Base-by-base conservation (phyloP, 1,140 invertebrate species). In the Pomacea maculata region DNA sequence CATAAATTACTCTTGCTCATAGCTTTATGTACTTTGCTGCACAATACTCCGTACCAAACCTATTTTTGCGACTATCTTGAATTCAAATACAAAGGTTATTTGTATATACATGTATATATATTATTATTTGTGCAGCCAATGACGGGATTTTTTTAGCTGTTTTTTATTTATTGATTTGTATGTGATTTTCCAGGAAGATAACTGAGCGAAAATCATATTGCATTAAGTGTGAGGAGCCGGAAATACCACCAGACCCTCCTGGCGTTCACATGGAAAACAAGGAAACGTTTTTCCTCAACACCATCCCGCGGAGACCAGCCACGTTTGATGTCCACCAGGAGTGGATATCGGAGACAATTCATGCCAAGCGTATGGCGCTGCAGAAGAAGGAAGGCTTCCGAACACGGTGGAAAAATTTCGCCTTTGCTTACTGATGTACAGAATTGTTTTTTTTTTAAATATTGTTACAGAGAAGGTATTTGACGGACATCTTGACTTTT, bases 251-350 rank as follows among this genome's bases (percentile, higher is more conserved):
- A 19, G 85, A 89, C 17, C 86, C 87, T 45, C 88, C 88, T 11
- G 83, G 76, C 34, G 85, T 85, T 0, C 83, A 89, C 80, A 89
- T 89, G 86, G 87, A 89, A 80, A 87, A 86, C 75, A 87, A 80
- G 25, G 88, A 90, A 67, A 89, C 89, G 19, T 90, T 89, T 78
- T 90, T 89, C 85, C 83, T 83, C 67, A 90, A 90, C 80, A 90
- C 89, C 14, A 90, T 90, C 71, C 89, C 89, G 10, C 78, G 85
- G 21, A 75, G 84, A 54, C 86, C 86, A 9, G 71, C 84, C 61
- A 85, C 84, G 12, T 90, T 87, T 68, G 77, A 84, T 12, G 87
- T 90, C 6, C 83, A 89, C 81, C 86, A 87, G 72, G 89, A 90
- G 61, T 90, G 89, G 89, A 84, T 88, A 19, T 90, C 89, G 0